phyloP scores from a whole-genome alignment of 1,140 invertebrate genomes.

The Brachionus manjavacas region DNA sequence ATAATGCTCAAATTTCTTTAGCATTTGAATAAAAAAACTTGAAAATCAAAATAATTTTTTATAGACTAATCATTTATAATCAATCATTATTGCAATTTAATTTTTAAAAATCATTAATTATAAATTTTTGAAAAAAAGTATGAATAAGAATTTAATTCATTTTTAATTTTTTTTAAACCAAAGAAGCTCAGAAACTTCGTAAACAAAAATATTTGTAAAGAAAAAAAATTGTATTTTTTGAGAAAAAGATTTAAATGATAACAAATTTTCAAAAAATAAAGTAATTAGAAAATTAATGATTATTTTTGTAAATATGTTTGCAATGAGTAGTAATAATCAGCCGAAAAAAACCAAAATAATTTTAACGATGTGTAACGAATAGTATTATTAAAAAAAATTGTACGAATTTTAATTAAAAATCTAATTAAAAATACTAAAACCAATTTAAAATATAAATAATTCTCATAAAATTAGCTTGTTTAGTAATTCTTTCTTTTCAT shows the following conservation, averaged over 20 bases:
- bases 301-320: not conserved
- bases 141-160: no score
- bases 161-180: no score
- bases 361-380: constrained; percentile 3
- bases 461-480: not conserved
- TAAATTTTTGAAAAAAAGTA: no score
- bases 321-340: not conserved
- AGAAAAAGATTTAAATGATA: not conserved
- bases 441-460: not conserved
- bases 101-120: no score
- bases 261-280: not conserved
- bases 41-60: no score
- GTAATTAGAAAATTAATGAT: not conserved
- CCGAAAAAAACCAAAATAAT: not conserved
- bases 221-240: not conserved
- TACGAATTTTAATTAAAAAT: not conserved
- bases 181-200: no score
- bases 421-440: not conserved
- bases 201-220: not conserved
- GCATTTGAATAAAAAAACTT: no score
- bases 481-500: not conserved
- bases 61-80: no score
- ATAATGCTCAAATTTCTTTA: no score
- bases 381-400: not conserved
- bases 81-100: no score